phyloP scores from a whole-genome alignment of 2,113 vertebrate species.

The Corythoichthys intestinalis region DNA sequence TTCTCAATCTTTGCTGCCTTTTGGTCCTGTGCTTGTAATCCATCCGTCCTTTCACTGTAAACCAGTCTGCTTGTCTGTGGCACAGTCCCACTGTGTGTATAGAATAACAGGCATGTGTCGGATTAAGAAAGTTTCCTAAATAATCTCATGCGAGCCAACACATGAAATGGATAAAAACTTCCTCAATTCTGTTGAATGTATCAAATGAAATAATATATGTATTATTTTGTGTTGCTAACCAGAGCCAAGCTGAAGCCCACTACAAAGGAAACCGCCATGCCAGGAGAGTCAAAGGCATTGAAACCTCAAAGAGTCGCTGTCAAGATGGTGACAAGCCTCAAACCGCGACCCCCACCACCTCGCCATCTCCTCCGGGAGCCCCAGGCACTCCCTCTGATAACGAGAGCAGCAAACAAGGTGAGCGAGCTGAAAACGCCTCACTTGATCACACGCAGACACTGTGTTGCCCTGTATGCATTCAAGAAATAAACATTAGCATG shows the following conservation, averaged over 20 bases:
- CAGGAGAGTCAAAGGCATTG: constrained; percentile 88
- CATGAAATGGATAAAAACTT: not conserved
- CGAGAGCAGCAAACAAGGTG: constrained; percentile 67
- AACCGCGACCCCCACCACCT: constrained; percentile 58
- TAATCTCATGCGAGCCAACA: not conserved
- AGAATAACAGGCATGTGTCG: constrained; percentile 29
- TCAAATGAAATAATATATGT: not conserved
- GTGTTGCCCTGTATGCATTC: not conserved
- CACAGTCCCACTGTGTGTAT: constrained; percentile 35
- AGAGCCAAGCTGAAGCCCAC: constrained; percentile 93
- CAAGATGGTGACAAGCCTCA: constrained; percentile 77
- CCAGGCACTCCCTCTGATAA: constrained; percentile 43
- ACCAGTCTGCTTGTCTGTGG: constrained; percentile 24
- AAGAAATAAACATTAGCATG: constrained; percentile 22
- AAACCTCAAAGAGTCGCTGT: constrained; percentile 84
- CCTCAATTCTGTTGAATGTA: not conserved
- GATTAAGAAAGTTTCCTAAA: not conserved
- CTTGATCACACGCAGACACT: not conserved
- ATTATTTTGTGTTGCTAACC: not conserved
- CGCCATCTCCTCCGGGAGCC: constrained; percentile 68
- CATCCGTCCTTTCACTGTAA: constrained; percentile 23
- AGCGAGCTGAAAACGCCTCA: constrained; percentile 26
- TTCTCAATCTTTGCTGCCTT: constrained; percentile 18
- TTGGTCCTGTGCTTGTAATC: constrained; percentile 30
- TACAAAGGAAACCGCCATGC: constrained; percentile 93